Conservation (phyloP, 2,888 invertebrate species). For the Cheilosia variabilis region DNA sequence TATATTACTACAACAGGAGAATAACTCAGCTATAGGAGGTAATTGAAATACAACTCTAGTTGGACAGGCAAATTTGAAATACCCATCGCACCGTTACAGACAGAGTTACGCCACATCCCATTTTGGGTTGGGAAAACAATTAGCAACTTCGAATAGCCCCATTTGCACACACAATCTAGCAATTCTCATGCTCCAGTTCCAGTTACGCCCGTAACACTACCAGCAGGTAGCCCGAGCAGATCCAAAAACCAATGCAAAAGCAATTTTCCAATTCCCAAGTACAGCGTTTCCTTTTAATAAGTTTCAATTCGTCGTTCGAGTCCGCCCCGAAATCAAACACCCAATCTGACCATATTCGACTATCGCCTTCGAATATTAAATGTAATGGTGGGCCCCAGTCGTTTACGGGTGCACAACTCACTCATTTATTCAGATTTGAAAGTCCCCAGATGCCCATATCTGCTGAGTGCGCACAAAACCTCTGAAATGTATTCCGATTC, state of each 20-base stretch:
- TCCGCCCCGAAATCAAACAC: slow-evolving; percentile 48
- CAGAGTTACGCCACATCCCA: too few species aligned
- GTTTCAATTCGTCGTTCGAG: slow-evolving; percentile 46
- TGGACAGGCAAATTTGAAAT: too few species aligned
- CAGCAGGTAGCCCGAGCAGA: not conserved
- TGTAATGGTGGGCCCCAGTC: slow-evolving; percentile 62
- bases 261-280: slow-evolving; percentile 52
- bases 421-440: slow-evolving; percentile 74
- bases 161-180: slow-evolving; percentile 10
- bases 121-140: not conserved
- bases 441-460: slow-evolving; percentile 75
- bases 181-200: slow-evolving; percentile 51
- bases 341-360: slow-evolving; percentile 67
- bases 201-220: slow-evolving; percentile 2
- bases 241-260: slow-evolving; percentile 63
- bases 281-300: slow-evolving; percentile 44
- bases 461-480: slow-evolving; percentile 25
- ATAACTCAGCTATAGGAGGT: too few species aligned
- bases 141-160: not conserved
- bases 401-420: slow-evolving; percentile 71
- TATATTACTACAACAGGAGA: too few species aligned
- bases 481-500: slow-evolving; percentile 58
- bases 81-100: too few species aligned
- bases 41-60: too few species aligned
- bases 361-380: slow-evolving; percentile 68